Evolutionary conservation across 2,888 invertebrate genomes (phyloP).

Genomic region (Stegana nigrithorax): DNA sequence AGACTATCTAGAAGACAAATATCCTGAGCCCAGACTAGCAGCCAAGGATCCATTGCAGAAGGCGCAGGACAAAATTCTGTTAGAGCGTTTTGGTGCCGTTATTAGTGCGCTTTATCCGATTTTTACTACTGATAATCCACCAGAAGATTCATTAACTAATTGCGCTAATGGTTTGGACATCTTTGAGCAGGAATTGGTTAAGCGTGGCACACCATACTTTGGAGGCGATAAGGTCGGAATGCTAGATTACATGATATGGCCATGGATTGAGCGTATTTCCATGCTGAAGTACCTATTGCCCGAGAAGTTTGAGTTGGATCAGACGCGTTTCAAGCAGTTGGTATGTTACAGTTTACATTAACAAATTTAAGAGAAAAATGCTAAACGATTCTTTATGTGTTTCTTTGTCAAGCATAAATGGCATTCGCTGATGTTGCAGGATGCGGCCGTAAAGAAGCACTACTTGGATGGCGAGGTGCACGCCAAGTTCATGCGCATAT

Average conservation of each 20-base stretch:
- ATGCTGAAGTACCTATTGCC: constrained; percentile 73
- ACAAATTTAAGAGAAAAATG: neutral
- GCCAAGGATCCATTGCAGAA: constrained; percentile 69
- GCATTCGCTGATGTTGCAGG: constrained; percentile 77
- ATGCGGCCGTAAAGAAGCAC: constrained; percentile 77
- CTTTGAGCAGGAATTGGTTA: constrained; percentile 76
- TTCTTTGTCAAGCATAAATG: constrained; percentile 69
- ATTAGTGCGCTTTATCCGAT: constrained; percentile 42
- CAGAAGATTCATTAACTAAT: constrained; percentile 23
- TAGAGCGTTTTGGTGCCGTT: constrained; percentile 62
- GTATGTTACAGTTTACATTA: neutral
- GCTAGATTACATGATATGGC: constrained; percentile 88
- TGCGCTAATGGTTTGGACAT: constrained; percentile 70
- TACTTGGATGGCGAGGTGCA: constrained; percentile 78
- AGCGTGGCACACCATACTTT: constrained; percentile 75
- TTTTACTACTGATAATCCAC: constrained; percentile 4
- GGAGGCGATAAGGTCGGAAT: constrained; percentile 79
- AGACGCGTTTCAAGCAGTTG: constrained; percentile 35
- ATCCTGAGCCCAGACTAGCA: constrained; percentile 75
- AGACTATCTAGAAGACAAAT: constrained; percentile 85
- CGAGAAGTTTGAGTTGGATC: constrained; percentile 69
- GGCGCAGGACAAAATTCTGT: constrained; percentile 66
- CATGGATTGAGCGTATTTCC: constrained; percentile 77
- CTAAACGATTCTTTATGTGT: neutral
- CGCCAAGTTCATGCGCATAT: constrained; percentile 78